phyloP scores from a whole-genome alignment of 2,888 invertebrate species.

The Xestia rhomboidea region DNA sequence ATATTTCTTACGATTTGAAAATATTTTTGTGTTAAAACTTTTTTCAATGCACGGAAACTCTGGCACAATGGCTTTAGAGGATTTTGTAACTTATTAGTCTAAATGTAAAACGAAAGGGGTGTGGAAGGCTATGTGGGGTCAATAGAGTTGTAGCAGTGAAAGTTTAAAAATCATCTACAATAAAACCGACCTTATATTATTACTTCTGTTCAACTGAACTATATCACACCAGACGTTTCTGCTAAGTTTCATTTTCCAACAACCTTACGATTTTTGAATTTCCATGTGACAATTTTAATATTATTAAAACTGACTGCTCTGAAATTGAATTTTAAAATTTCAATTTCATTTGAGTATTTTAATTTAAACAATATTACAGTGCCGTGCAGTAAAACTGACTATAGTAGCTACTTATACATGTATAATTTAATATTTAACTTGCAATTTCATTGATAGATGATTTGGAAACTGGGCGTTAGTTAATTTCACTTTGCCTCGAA shows the following conservation, averaged over 20 bases:
- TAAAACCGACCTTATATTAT: too few species aligned
- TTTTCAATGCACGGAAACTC: background rate
- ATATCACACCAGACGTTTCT: slow-evolving; percentile 4
- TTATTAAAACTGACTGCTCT: slow-evolving; percentile 25
- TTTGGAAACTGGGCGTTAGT: slow-evolving; percentile 11
- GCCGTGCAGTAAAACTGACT: background rate
- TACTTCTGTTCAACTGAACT: background rate
- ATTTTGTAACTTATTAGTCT: background rate
- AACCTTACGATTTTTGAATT: slow-evolving; percentile 24
- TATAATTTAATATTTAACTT: slow-evolving; percentile 19
- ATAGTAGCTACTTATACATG: background rate
- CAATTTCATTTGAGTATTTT: slow-evolving; percentile 2
- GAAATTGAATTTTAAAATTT: slow-evolving; percentile 20
- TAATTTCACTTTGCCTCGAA: slow-evolving; percentile 30
- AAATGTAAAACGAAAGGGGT: background rate
- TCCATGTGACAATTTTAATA: slow-evolving; percentile 13
- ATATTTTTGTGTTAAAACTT: background rate
- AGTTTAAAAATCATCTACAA: background rate
- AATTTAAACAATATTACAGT: slow-evolving; percentile 28
- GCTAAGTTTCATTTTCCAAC: slow-evolving; percentile 12
- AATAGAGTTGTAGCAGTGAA: background rate
- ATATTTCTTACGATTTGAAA: slow-evolving; percentile 3
- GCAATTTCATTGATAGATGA: slow-evolving; percentile 4
- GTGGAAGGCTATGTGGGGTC: background rate
- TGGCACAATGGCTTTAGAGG: background rate